phyloP scores from a whole-genome alignment of 2,113 vertebrate species.

The Colossoma macropomum region DNA sequence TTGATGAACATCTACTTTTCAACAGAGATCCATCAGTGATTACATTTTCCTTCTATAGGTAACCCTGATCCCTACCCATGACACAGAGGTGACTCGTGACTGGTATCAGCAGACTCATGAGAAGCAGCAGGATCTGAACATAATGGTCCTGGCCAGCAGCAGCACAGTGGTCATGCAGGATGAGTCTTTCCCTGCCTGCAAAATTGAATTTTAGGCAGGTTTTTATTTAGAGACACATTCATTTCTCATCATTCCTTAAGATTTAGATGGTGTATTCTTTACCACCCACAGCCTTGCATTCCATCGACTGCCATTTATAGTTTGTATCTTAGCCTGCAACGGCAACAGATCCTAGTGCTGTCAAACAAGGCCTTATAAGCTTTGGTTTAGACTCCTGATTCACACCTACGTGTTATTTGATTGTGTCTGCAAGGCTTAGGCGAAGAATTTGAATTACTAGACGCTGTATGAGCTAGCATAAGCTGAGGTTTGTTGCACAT shows the following conservation, averaged over 20 bases:
- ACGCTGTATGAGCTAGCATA: constrained; percentile 31
- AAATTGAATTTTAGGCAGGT: constrained; percentile 94
- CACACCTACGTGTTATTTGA: constrained; percentile 32
- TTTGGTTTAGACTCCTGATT: constrained; percentile 43
- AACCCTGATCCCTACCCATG: constrained; percentile 96
- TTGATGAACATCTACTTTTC: too few species aligned
- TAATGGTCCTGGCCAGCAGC: constrained; percentile 98
- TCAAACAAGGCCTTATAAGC: constrained; percentile 35
- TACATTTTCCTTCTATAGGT: constrained; percentile 76
- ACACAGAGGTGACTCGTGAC: constrained; percentile 95
- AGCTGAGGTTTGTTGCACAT: constrained; percentile 27
- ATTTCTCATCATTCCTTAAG: constrained; percentile 49
- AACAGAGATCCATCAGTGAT: too few species aligned
- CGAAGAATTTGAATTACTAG: constrained; percentile 45
- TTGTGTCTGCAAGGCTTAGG: constrained; percentile 46
- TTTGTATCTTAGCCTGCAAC: constrained; percentile 36
- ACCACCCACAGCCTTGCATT: constrained; percentile 38
- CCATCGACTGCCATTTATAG: constrained; percentile 45
- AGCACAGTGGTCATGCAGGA: constrained; percentile 99
- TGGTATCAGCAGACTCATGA: constrained; percentile 99
- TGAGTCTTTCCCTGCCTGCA: constrained; percentile 98
- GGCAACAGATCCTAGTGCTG: constrained; percentile 54
- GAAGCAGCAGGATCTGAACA: constrained; percentile 94
- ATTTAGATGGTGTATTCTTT: constrained; percentile 25
- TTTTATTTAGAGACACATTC: constrained; percentile 27